Conservation (phyloP, 2,888 invertebrate genomes). For the Diadromus collaris region DNA sequence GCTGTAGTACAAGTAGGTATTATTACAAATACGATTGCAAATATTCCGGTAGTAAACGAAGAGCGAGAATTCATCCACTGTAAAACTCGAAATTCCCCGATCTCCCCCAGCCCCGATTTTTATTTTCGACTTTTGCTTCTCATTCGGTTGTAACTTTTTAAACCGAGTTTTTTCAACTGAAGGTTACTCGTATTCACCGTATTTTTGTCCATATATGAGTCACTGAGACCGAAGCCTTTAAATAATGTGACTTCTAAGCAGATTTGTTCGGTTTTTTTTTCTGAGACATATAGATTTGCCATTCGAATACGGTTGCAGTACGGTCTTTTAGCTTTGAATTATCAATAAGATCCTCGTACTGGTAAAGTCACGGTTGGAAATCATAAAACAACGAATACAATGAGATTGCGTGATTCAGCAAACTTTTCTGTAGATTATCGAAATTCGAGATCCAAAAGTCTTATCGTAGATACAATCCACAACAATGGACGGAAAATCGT, state of each 20-base stretch:
- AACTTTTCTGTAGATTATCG: background rate
- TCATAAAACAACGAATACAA: no score
- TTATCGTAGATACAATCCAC: background rate
- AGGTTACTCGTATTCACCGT: background rate
- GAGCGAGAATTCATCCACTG: conserved; percentile 14
- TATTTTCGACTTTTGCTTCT: background rate
- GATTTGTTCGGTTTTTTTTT: no score
- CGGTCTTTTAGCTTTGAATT: no score
- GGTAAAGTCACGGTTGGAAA: no score
- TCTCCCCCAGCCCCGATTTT: background rate
- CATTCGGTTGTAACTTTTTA: background rate
- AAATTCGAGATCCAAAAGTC: background rate
- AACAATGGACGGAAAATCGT: background rate
- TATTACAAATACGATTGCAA: conserved; percentile 40
- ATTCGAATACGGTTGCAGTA: no score
- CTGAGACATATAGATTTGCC: no score
- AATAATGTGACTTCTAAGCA: no score
- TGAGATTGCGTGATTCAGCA: background rate
- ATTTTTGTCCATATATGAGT: no score
- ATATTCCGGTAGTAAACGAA: conserved; percentile 14
- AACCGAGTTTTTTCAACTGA: background rate
- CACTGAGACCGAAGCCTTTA: no score
- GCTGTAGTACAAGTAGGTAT: background rate
- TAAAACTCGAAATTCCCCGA: conserved; percentile 26
- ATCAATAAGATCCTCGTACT: no score